A percentile compares a stretch with the other conserved stretches of the same genome.
phyloP scores from a whole-genome alignment of 2,797 vertebrate species.

The Botia almorhae region DNA sequence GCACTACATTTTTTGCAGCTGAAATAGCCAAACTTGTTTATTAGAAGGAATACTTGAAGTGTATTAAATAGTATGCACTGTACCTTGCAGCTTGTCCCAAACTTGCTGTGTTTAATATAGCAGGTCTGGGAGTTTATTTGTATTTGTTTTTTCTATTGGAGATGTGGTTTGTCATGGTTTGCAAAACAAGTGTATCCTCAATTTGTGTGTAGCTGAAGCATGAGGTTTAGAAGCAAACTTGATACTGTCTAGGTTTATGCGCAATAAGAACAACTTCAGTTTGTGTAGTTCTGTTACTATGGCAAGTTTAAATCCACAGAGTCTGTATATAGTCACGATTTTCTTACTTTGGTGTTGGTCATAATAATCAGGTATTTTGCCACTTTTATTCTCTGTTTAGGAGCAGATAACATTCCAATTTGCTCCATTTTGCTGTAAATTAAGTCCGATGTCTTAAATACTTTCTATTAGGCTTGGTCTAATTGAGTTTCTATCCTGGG shows the following conservation, averaged over 20 bases:
- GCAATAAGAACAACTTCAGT: neutral
- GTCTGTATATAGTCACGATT: neutral
- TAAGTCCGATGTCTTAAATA: neutral
- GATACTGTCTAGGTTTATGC: neutral
- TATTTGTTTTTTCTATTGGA: neutral
- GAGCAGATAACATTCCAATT: conserved; percentile 1
- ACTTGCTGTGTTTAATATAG: neutral
- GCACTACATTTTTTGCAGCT: neutral
- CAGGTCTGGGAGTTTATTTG: neutral
- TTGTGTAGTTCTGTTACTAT: neutral
- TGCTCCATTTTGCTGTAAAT: conserved; percentile 23
- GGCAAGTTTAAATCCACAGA: neutral
- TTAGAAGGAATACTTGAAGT: no score
- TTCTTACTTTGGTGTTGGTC: neutral
- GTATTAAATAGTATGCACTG: neutral
- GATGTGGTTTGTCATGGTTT: neutral
- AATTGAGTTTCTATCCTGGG: conserved; percentile 28
- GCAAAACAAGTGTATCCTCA: neutral
- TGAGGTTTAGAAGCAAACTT: neutral
- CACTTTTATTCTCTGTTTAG: conserved; percentile 4
- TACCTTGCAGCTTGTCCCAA: neutral
- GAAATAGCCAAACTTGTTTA: neutral
- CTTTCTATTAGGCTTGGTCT: conserved; percentile 15
- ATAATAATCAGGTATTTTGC: neutral
- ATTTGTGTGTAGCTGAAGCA: neutral